phyloP scores from a whole-genome alignment of 1,140 invertebrate genomes.

The Zaprionus inermis region DNA sequence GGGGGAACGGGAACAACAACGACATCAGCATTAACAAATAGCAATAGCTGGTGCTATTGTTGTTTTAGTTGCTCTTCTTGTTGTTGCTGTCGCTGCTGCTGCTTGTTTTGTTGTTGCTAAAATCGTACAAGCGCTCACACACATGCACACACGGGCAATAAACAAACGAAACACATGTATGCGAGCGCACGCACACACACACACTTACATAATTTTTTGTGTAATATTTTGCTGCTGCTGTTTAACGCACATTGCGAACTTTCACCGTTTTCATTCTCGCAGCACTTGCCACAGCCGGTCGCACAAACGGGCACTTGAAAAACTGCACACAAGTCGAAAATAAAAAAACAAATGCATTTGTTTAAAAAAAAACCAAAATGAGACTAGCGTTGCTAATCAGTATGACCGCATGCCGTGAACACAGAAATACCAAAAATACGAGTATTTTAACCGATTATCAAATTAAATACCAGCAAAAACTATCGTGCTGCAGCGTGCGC shows the following conservation, averaged over 20 bases:
- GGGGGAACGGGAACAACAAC: slow-evolving; percentile 76
- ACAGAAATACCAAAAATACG: not conserved
- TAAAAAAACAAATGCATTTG: slow-evolving; percentile 76
- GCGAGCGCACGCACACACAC: slow-evolving; percentile 40
- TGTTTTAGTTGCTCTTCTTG: slow-evolving; percentile 39
- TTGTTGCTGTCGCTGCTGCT: slow-evolving; percentile 16
- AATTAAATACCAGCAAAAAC: slow-evolving; percentile 10
- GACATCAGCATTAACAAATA: slow-evolving; percentile 59
- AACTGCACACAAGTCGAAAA: slow-evolving; percentile 55
- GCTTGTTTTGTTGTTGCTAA: slow-evolving; percentile 39
- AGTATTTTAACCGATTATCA: not conserved
- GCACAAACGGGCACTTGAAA: slow-evolving; percentile 42
- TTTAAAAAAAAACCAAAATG: slow-evolving; percentile 74
- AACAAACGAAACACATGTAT: slow-evolving; percentile 26
- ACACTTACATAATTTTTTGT: slow-evolving; percentile 76
- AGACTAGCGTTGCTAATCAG: slow-evolving; percentile 52
- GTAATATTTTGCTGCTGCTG: slow-evolving; percentile 52
- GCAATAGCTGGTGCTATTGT: slow-evolving; percentile 54
- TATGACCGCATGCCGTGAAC: slow-evolving; percentile 31
- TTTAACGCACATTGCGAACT: slow-evolving; percentile 63
- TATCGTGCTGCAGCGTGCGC: not conserved
- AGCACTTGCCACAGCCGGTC: slow-evolving; percentile 39
- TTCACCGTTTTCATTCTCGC: slow-evolving; percentile 37
- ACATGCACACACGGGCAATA: slow-evolving; percentile 24
- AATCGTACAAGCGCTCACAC: slow-evolving; percentile 37